Conservation (phyloP, 2,888 invertebrate genomes). For the Platycheirus albimanus region DNA sequence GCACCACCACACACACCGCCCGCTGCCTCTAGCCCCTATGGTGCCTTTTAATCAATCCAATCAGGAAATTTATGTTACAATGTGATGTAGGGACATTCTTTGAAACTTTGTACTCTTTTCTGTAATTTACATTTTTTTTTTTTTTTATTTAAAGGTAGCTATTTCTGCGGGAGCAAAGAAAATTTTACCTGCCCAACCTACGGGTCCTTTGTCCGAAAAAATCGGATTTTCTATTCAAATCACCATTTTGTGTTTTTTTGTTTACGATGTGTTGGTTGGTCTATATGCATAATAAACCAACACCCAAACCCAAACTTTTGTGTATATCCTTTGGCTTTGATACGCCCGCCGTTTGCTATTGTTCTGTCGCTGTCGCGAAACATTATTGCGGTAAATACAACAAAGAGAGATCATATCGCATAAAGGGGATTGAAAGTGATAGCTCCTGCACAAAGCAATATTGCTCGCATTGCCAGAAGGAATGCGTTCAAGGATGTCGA, state of each 20-base stretch:
- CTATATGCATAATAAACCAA: slow-evolving; percentile 14
- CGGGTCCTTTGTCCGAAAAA: slow-evolving; percentile 39
- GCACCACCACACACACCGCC: neutral
- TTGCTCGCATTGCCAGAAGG: neutral
- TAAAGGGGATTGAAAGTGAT: slow-evolving; percentile 35
- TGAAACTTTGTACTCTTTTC: slow-evolving; percentile 7
- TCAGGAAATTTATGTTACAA: slow-evolving; percentile 30
- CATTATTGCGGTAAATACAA: slow-evolving; percentile 2
- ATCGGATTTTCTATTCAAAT: slow-evolving; percentile 35
- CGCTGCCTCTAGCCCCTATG: slow-evolving; percentile 57
- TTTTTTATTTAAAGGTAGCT: slow-evolving; percentile 21
- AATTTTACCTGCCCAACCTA: slow-evolving; percentile 12
- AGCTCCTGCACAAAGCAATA: neutral
- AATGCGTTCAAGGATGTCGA: neutral
- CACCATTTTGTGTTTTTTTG: neutral
- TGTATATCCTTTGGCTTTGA: slow-evolving; percentile 6
- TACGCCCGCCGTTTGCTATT: slow-evolving; percentile 20
- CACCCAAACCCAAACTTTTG: slow-evolving; percentile 7
- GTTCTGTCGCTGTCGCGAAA: slow-evolving; percentile 18
- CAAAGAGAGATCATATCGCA: slow-evolving; percentile 42
- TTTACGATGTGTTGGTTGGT: slow-evolving; percentile 10
- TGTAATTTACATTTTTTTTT: slow-evolving; percentile 37
- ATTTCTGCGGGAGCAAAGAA: neutral
- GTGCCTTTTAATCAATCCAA: slow-evolving; percentile 61
- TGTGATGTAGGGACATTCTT: neutral